phyloP scores from a whole-genome alignment of 1,140 invertebrate genomes.

The Agraylea sexmaculata region DNA sequence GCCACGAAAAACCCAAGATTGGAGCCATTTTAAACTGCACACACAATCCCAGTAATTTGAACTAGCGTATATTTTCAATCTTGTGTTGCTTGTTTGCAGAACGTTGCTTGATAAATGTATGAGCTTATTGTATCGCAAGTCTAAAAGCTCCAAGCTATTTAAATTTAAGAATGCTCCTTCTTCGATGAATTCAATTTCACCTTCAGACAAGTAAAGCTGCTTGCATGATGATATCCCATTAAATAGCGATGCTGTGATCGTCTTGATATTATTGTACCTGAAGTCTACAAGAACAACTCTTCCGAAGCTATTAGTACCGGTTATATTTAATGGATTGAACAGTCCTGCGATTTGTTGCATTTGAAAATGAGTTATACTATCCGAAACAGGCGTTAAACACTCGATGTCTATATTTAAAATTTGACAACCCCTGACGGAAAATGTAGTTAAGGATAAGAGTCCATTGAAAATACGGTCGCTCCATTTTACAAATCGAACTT shows the following conservation, averaged over 20 bases:
- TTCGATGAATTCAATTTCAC: conserved; percentile 22
- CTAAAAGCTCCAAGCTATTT: conserved; percentile 5
- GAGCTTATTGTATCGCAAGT: conserved; percentile 16
- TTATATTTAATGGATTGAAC: conserved; percentile 23
- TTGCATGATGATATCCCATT: conserved; percentile 21
- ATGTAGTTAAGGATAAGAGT: conserved; percentile 1
- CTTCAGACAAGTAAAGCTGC: conserved; percentile 20
- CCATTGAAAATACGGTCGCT: conserved; percentile 7
- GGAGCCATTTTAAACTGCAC: conserved; percentile 15
- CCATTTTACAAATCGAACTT: conserved; percentile 1
- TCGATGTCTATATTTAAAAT: conserved; percentile 17
- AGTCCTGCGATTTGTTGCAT: conserved; percentile 19
- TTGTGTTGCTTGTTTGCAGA: conserved; percentile 19
- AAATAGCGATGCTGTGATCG: conserved; percentile 17
- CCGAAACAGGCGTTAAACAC: conserved; percentile 10
- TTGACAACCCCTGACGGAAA: conserved; percentile 5
- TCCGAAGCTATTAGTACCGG: conserved; percentile 18
- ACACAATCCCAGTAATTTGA: conserved; percentile 13
- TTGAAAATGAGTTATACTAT: conserved; percentile 21
- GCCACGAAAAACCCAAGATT: not conserved
- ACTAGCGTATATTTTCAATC: conserved; percentile 21
- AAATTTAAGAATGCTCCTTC: conserved; percentile 22
- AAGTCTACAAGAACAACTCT: conserved; percentile 21
- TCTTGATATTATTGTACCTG: conserved; percentile 21
- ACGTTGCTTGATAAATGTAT: conserved; percentile 24